Percentiles rank a stretch among this genome's conserved stretches.
phyloP scores from a whole-genome alignment of 2,888 invertebrate species.

The Leptothorax acervorum region DNA sequence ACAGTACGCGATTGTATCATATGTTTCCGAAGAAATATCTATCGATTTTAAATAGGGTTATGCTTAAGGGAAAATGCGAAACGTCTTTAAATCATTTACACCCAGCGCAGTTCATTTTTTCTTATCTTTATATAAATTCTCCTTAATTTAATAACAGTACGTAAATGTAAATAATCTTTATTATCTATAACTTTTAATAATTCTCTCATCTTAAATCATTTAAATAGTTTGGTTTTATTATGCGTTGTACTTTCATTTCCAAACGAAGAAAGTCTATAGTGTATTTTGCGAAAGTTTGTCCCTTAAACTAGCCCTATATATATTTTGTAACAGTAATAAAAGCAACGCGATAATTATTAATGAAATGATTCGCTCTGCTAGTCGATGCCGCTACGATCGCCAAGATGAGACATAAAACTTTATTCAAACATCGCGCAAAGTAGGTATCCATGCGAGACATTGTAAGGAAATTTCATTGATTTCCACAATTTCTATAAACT shows the following conservation, averaged over 20 bases:
- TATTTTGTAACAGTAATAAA: constrained; percentile 19
- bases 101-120: not conserved
- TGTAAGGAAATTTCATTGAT: constrained; percentile 18
- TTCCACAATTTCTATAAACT: not conserved
- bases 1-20: constrained; percentile 1
- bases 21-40: not conserved
- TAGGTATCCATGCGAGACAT: not conserved
- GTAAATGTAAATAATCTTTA: constrained; percentile 35
- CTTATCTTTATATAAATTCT: constrained; percentile 6
- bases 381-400: constrained; percentile 10
- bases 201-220: constrained; percentile 4
- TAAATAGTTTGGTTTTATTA: not conserved
- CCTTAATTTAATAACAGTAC: not conserved
- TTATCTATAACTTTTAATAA: constrained; percentile 19
- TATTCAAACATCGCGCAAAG: not conserved
- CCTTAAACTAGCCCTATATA: constrained; percentile 23
- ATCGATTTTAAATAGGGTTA: constrained; percentile 10
- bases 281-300: not conserved
- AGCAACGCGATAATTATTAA: not conserved
- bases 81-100: not conserved
- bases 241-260: not conserved
- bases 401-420: not conserved
- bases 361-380: constrained; percentile 19
- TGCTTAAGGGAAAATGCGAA: constrained; percentile 12
- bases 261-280: constrained; percentile 8